These are phyloP conservation scores for Chromobotia macracanthus DNA, from an alignment of 2,797 vertebrate genomes.

Conservation along the genomic window DNA sequence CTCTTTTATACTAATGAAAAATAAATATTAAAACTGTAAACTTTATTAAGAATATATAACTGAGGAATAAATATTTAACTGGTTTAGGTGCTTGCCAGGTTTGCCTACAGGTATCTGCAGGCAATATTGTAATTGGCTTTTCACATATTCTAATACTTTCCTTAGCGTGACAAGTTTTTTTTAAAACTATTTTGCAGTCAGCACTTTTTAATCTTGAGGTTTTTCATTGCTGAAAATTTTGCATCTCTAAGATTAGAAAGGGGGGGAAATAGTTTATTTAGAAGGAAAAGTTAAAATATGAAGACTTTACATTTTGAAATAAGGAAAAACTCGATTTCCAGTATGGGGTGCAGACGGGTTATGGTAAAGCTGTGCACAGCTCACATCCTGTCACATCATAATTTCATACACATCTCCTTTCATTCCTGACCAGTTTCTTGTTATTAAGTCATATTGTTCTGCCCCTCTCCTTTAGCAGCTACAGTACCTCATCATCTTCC, in stretches of 20 bases:
- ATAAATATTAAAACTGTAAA: constrained; percentile 45
- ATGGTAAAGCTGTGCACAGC: no score
- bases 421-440: constrained; percentile 27
- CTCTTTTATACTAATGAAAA: constrained; percentile 38
- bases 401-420: constrained; percentile 25
- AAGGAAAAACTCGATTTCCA: constrained; percentile 1
- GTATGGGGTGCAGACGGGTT: not conserved
- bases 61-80: constrained; percentile 1
- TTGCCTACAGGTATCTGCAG: not conserved
- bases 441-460: constrained; percentile 37
- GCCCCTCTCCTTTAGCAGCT: constrained; percentile 13
- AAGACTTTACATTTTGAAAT: not conserved
- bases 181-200: not conserved
- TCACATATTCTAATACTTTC: constrained; percentile 13
- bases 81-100: not conserved
- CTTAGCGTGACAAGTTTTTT: not conserved
- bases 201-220: not conserved
- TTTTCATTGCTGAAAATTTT: not conserved
- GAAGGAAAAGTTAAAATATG: not conserved
- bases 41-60: constrained; percentile 16
- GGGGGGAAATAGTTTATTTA: not conserved
- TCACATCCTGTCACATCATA: not conserved
- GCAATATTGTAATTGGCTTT: not conserved
- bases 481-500: constrained; percentile 25
- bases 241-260: not conserved